Evolutionary conservation across 2,888 invertebrate genomes (phyloP), one percentile per base, ranked within the genome.

Genomic region (Drosophila lutescens): DNA sequence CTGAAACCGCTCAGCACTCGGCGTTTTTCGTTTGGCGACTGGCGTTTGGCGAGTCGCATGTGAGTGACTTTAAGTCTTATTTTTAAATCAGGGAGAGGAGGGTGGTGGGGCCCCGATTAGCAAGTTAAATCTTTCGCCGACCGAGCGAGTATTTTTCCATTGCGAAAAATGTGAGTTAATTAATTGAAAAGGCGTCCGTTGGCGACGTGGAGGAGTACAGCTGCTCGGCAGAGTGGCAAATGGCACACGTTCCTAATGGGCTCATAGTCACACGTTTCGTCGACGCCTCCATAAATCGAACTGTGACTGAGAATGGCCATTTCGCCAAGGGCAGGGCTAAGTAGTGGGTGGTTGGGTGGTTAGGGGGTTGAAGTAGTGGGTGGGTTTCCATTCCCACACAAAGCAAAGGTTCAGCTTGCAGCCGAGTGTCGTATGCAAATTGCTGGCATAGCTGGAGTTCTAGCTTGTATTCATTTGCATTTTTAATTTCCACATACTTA

Each of bases 91-190:
- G 1, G 8, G 10, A 6, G 30, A n/a, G 17, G 38, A 12, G 40
- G 20, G 36, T 46, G 23, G 5, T 26, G 36, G 44, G 43, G 53
- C 62, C 79, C 70, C 88, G 78, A 88, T 83, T 83, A 86, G 59
- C 86, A 75, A 73, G 70, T 78, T 80, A 71, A 83, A 53, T 79
- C 67, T 62, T 61, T 54, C 43, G 77, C 71, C 62, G 78, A 50
- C 58, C 51, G 88, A 30, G 15, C 46, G 46, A 47, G 46, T 85
- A 85, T 77, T 74, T 76, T 87, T 86, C 76, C 78, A 71, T 56
- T 70, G 72, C 58, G 54, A 74, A 57, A 75, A 66, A 67, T 41
- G 41, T 32, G 55, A 76, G 55, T 75, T 70, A 70, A 71, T 86
- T 83, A 84, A 84, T 88, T 84, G 80, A 75, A 62, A 75, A 59